phyloP scores from a whole-genome alignment of 2,888 invertebrate genomes.

The Zaprionus obscuricornis region DNA sequence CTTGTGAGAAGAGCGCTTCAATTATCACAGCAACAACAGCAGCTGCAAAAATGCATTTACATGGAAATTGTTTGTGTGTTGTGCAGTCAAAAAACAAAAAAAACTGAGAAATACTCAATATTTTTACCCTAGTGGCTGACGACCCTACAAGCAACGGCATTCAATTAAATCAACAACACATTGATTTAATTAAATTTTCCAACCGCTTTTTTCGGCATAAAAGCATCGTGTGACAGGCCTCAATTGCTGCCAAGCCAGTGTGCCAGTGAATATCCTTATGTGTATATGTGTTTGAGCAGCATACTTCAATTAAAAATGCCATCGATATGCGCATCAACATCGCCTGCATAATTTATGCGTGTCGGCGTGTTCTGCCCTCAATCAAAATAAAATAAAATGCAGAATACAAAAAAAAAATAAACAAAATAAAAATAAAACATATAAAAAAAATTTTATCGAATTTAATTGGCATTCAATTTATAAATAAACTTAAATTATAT shows the following conservation, averaged over 20 bases:
- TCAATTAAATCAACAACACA: slow-evolving; percentile 67
- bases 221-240: slow-evolving; percentile 12
- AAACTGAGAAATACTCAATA: not conserved
- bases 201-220: slow-evolving; percentile 22
- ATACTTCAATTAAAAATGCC: slow-evolving; percentile 67
- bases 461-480: too few relatives aligned
- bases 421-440: not conserved
- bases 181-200: slow-evolving; percentile 68
- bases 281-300: not conserved
- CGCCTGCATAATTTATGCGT: slow-evolving; percentile 60
- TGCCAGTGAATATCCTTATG: not conserved
- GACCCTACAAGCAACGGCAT: slow-evolving; percentile 20
- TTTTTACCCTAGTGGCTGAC: too few relatives aligned
- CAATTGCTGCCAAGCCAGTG: slow-evolving; percentile 11
- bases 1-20: slow-evolving; percentile 1
- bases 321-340: slow-evolving; percentile 59
- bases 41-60: slow-evolving; percentile 33
- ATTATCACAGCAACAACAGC: not conserved
- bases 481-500: too few relatives aligned
- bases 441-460: too few relatives aligned
- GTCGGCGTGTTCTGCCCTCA: not conserved
- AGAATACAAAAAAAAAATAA: slow-evolving; percentile 5
- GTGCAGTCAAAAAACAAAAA: slow-evolving; percentile 15
- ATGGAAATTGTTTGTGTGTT: slow-evolving; percentile 53
- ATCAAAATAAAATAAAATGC: too few relatives aligned